A percentile compares a stretch with the other conserved stretches of the same genome.
These are phyloP conservation scores for Stictocephala bisonia DNA, from an alignment of 2,888 invertebrate genomes.

Conservation along the genomic window DNA sequence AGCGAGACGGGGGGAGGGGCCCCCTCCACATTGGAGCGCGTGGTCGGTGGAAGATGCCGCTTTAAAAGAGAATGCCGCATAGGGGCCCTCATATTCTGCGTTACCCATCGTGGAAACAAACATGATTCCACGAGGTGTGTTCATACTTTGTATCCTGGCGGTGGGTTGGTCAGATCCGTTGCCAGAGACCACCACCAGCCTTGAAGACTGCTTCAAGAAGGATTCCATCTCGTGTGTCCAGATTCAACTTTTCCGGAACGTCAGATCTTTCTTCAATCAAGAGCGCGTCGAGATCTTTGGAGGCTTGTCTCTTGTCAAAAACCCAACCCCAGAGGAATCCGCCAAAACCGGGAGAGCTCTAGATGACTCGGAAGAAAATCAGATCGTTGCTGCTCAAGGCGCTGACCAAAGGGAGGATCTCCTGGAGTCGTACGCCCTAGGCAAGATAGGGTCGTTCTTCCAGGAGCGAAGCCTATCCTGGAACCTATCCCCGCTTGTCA, in stretches of 20 bases:
- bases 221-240: slow-evolving; percentile 75
- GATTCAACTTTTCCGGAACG: slow-evolving; percentile 68
- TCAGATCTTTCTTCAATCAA: slow-evolving; percentile 70
- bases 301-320: slow-evolving; percentile 67
- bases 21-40: not conserved
- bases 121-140: slow-evolving; percentile 29
- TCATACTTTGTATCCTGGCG: slow-evolving; percentile 25
- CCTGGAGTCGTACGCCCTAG: slow-evolving; percentile 70
- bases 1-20: not conserved
- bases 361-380: slow-evolving; percentile 65
- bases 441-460: slow-evolving; percentile 68
- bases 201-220: slow-evolving; percentile 69
- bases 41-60: slow-evolving; percentile 17
- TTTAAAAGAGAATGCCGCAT: slow-evolving; percentile 36
- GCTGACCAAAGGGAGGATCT: slow-evolving; percentile 69
- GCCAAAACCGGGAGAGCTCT: slow-evolving; percentile 66
- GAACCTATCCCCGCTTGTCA: slow-evolving; percentile 66
- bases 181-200: slow-evolving; percentile 9
- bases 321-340: slow-evolving; percentile 63
- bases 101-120: not conserved
- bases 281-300: slow-evolving; percentile 69
- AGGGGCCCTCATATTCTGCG: too few relatives aligned
- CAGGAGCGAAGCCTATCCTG: slow-evolving; percentile 69
- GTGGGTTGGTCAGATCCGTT: slow-evolving; percentile 36
- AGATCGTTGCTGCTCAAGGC: slow-evolving; percentile 63